Conservation (phyloP, 2,888 invertebrate genomes). For the Erebia palarica region DNA sequence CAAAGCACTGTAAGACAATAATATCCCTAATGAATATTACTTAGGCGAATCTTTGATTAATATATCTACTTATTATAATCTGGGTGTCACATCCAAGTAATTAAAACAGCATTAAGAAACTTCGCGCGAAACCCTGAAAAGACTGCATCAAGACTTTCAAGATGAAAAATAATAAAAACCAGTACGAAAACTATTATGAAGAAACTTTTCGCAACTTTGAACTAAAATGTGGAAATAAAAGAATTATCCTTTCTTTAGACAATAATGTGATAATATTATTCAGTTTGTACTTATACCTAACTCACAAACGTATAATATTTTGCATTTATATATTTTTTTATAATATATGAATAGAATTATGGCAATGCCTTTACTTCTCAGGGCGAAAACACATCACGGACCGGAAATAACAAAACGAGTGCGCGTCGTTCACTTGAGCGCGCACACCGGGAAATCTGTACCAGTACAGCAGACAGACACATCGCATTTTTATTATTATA, state of each 20-base stretch:
- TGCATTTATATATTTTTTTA: neutral
- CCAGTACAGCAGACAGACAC: too few relatives aligned
- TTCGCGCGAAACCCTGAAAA: neutral
- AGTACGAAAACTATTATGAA: constrained; percentile 39
- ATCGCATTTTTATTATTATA: too few relatives aligned
- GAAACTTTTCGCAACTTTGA: constrained; percentile 39
- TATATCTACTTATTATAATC: neutral
- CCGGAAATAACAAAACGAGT: too few relatives aligned
- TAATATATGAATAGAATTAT: neutral
- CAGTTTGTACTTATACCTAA: neutral
- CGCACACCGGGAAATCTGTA: too few relatives aligned
- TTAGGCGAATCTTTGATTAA: neutral
- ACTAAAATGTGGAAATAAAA: constrained; percentile 22
- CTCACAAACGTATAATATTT: neutral
- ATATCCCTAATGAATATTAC: neutral
- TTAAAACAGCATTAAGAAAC: constrained; percentile 10
- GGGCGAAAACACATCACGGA: too few relatives aligned
- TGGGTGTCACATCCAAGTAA: neutral
- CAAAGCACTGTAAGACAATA: too few relatives aligned
- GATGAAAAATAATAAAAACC: constrained; percentile 16
- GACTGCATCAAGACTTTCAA: constrained; percentile 11
- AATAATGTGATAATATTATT: neutral
- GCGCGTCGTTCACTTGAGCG: too few relatives aligned
- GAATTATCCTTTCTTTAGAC: constrained; percentile 3
- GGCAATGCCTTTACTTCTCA: neutral